A percentile compares a stretch with the other conserved stretches of the same genome.
phyloP scores from a whole-genome alignment of 2,113 vertebrate genomes.

The Ptyas mucosa region DNA sequence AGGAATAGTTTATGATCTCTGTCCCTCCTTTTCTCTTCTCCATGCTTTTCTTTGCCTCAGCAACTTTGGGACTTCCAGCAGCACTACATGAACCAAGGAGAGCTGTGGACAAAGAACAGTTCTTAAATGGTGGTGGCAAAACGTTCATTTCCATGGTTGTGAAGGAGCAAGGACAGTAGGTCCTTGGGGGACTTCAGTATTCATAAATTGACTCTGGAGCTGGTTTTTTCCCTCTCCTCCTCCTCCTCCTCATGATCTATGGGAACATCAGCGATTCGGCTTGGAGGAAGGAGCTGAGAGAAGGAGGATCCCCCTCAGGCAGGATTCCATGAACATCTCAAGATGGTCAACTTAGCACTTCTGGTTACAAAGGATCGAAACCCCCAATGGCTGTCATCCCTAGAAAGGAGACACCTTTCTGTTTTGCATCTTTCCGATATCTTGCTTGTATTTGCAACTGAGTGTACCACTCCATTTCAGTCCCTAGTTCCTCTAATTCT shows the following conservation, averaged over 20 bases:
- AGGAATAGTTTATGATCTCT: not conserved
- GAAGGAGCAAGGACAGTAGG: not conserved
- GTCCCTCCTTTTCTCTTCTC: not conserved
- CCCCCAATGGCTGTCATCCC: not conserved
- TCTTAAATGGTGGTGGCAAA: not conserved
- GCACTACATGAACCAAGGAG: constrained; percentile 5
- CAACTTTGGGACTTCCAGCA: constrained; percentile 50
- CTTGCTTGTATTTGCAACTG: too few relatives aligned
- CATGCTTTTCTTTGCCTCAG: constrained; percentile 31
- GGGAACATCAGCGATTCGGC: not conserved
- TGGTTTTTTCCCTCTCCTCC: not conserved
- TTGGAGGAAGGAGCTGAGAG: too few relatives aligned
- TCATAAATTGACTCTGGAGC: not conserved
- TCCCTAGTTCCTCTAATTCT: too few relatives aligned
- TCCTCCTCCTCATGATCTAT: not conserved
- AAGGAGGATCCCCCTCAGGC: not conserved
- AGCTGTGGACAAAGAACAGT: not conserved
- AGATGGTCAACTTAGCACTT: not conserved
- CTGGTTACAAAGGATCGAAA: not conserved
- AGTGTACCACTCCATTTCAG: too few relatives aligned
- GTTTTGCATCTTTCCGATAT: too few relatives aligned
- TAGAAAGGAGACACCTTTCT: not conserved
- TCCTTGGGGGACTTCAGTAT: constrained; percentile 1
- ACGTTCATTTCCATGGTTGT: not conserved
- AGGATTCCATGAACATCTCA: too few relatives aligned